phyloP scores from a whole-genome alignment of 2,113 vertebrate genomes.

The Mirounga angustirostris region DNA sequence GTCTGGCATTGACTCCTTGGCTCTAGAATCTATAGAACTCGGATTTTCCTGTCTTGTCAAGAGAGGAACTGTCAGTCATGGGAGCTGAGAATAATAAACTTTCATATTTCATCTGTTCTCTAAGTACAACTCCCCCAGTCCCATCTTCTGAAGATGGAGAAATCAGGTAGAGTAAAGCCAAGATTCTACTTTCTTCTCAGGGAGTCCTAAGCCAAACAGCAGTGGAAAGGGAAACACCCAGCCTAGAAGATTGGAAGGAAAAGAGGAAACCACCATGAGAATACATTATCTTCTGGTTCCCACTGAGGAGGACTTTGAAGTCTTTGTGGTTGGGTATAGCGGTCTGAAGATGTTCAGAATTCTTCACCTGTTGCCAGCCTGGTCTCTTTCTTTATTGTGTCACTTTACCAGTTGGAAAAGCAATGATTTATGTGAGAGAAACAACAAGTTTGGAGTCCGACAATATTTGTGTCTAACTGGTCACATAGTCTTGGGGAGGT shows the following conservation, averaged over 20 bases:
- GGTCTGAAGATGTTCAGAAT: neutral
- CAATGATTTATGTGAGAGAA: neutral
- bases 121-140: neutral
- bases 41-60: neutral
- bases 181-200: neutral
- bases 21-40: neutral
- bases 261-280: neutral
- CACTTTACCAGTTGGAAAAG: neutral
- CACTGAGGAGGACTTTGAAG: rapidly evolving
- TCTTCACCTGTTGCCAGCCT: neutral
- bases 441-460: neutral
- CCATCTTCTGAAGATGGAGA: neutral
- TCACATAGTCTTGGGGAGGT: neutral
- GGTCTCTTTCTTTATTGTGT: neutral
- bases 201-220: neutral
- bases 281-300: neutral
- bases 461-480: neutral
- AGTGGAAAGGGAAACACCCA: neutral
- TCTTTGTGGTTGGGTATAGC: neutral
- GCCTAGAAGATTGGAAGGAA: neutral
- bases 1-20: neutral
- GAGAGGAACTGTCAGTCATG: neutral
- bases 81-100: neutral
- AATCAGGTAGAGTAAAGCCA: neutral
- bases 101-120: neutral